Evolutionary conservation across 2,113 vertebrate species (phyloP).

Genomic region (Siphamia tubifer): DNA sequence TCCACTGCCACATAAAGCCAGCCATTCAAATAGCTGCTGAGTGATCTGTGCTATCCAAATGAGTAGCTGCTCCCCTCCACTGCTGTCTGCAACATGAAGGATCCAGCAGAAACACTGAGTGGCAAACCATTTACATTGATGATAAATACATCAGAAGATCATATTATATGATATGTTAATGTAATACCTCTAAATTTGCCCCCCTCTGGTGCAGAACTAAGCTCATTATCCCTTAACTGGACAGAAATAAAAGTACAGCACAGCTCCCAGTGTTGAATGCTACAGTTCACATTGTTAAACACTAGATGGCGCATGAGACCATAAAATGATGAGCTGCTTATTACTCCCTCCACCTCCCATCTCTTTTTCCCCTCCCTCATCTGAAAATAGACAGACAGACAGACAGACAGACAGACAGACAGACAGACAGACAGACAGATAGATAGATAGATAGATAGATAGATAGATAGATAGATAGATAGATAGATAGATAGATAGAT

Average conservation of each 20-base stretch:
- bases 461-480: conserved; percentile 28
- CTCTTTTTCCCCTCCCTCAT: conserved; percentile 1
- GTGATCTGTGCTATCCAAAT: conserved; percentile 49
- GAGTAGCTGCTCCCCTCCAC: conserved; percentile 19
- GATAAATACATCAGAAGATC: neutral
- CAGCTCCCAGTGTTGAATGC: neutral
- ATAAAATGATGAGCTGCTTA: conserved; percentile 40
- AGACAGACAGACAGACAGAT: conserved; percentile 27
- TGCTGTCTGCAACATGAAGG: neutral
- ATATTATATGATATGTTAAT: neutral
- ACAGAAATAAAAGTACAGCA: neutral
- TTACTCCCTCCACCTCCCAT: conserved; percentile 9
- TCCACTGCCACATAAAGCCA: conserved; percentile 46
- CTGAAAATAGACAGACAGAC: conserved; percentile 16
- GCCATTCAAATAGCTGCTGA: conserved; percentile 55
- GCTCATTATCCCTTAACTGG: no score
- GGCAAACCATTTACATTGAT: neutral
- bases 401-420: conserved; percentile 35
- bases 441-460: conserved; percentile 24
- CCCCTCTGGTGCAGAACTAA: no score
- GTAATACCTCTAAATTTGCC: neutral
- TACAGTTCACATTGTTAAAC: conserved; percentile 30
- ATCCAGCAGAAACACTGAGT: neutral
- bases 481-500: conserved; percentile 36
- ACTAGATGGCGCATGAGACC: conserved; percentile 78